Evolutionary conservation across 2,113 vertebrate genomes (phyloP), one percentile per base, ranked within the genome.

Genomic region (Piprites chloris): DNA sequence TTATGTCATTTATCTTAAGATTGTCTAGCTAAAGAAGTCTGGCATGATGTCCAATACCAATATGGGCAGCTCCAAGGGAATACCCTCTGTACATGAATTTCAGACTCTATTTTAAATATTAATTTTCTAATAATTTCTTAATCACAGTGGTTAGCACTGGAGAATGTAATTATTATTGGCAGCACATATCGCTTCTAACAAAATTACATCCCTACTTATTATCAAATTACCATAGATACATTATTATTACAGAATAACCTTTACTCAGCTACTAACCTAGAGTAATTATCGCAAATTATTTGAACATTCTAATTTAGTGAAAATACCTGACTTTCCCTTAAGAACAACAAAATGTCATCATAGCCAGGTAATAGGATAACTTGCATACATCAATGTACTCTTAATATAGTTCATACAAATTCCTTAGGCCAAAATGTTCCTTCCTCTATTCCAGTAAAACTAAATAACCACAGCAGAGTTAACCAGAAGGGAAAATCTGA

Each of bases 201-300:
- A 91, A 96, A 91, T 87, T 72, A 67, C 18, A 69, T 61, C 67
- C 32, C 27, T 79, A 21, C 32, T 88, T 83, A 94, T 87, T 94
- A 83, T 69, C 67, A 24, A 83, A 92, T 94, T 90, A 83, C 24
- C 46, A 62, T 69, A 85, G 63, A 62, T 83, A 49, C 13, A 37
- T 85, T 85, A 73, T 82, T 79, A 82, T 65, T 89, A 74, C 46
- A 66, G 67, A 92, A 88, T 87, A 94, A 92, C n/a, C 32, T 93
- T 90, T 90, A 79, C 58, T 79, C 73, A 90, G 46, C 69, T 92
- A 50, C 58, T 83, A 93, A 62, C n/a, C 21, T 73, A 87, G 90
- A 74, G 12, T n/a, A 88, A 86, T 80, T 83, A 86, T 27, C 30
- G 28, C 3, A 85, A 88, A 80, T 88, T 5, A 80, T 83, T 86